Evolutionary conservation across 2,888 invertebrate species (phyloP).

Genomic region (Thecocarcelia acutangulata): DNA sequence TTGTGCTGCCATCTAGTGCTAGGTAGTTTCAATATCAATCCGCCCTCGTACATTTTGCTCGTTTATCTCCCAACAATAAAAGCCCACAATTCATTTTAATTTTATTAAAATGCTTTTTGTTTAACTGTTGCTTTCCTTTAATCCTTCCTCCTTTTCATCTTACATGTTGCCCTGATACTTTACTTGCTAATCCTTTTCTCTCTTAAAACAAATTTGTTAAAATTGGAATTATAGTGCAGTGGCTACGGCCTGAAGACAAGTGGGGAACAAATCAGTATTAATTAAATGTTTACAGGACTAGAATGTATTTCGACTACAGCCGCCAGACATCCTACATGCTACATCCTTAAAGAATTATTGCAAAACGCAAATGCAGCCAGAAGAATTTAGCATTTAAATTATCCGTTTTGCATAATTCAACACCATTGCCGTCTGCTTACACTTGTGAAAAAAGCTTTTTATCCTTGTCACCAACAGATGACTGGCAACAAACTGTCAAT

Average conservation of each 20-base stretch:
- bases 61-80: not conserved
- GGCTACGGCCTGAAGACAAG: slow-evolving; percentile 72
- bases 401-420: slow-evolving; percentile 40
- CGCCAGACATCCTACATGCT: not conserved
- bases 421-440: not conserved
- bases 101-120: slow-evolving; percentile 8
- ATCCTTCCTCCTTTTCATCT: not conserved
- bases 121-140: not conserved
- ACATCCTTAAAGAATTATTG: not conserved
- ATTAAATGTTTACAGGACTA: slow-evolving; percentile 74
- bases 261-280: slow-evolving; percentile 74
- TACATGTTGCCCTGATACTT: slow-evolving; percentile 7
- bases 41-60: no score
- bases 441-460: no score
- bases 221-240: slow-evolving; percentile 74
- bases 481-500: not conserved
- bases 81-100: not conserved
- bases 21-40: no score
- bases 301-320: slow-evolving; percentile 47
- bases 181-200: not conserved
- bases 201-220: slow-evolving; percentile 68
- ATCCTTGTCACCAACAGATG: not conserved
- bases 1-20: no score
- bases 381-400: slow-evolving; percentile 15
- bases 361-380: slow-evolving; percentile 24